Evolutionary conservation across 2,797 vertebrate species (phyloP).

Genomic region (Clarias fuscus): DNA sequence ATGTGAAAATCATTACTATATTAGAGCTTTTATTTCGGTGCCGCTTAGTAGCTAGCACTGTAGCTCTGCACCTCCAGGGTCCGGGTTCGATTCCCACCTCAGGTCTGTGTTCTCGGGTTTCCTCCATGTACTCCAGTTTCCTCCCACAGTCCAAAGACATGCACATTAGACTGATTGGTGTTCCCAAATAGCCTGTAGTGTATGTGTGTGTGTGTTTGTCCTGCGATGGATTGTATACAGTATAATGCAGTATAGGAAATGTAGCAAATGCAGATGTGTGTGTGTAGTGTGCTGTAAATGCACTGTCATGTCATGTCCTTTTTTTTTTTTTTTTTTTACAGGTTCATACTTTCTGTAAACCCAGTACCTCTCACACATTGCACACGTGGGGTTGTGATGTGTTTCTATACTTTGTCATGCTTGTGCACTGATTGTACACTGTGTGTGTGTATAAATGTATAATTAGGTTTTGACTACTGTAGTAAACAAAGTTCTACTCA

Average conservation of each 20-base stretch:
- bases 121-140: no score
- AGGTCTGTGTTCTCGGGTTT: no score
- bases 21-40: background rate
- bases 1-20: slow-evolving; percentile 26
- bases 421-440: background rate
- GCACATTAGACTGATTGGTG: no score
- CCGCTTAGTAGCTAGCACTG: no score
- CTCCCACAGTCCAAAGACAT: no score
- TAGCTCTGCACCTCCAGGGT: no score
- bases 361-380: background rate
- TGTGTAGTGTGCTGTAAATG: background rate
- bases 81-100: no score
- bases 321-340: no score
- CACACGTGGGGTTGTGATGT: background rate
- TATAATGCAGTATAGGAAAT: no score
- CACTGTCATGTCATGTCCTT: background rate
- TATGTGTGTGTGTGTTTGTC: no score
- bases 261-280: background rate
- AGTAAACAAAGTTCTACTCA: background rate
- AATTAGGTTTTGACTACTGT: background rate
- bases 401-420: background rate
- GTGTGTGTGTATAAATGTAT: background rate
- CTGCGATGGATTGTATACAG: no score
- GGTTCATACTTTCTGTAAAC: background rate
- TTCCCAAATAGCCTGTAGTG: no score